These are phyloP conservation scores for Actenoides lindsayi DNA, from an alignment of 2,113 vertebrate species.

Conservation along the genomic window DNA sequence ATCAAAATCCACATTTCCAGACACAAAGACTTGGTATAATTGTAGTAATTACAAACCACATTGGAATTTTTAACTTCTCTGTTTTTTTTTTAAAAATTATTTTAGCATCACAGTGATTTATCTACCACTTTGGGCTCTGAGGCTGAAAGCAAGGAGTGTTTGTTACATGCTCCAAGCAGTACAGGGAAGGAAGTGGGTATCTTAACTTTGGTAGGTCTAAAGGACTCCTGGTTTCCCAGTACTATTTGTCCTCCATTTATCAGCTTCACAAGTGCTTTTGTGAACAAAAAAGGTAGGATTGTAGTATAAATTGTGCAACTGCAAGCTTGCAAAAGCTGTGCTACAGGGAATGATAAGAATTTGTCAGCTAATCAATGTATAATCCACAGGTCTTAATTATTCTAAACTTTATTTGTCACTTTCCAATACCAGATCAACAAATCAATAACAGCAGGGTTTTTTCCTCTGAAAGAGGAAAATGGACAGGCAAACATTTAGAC, in stretches of 20 bases:
- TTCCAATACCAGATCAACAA: not conserved
- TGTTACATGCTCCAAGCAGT: not conserved
- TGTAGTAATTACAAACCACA: not conserved
- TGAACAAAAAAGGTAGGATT: not conserved
- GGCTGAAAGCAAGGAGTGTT: not conserved
- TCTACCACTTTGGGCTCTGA: not conserved
- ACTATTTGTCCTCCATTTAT: not conserved
- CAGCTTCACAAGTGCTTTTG: not conserved
- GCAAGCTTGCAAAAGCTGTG: not conserved
- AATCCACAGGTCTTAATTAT: not conserved
- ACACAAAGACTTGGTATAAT: not conserved
- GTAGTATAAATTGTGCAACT: not conserved
- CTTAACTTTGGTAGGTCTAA: not conserved
- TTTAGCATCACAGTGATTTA: not conserved
- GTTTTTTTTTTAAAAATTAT: not conserved
- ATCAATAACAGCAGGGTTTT: not conserved
- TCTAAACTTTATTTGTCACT: not conserved
- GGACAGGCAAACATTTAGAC: not conserved
- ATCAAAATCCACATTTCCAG: not conserved
- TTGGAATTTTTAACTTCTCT: not conserved
- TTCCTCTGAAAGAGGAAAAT: not conserved
- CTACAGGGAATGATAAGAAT: not conserved
- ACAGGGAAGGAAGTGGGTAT: not conserved
- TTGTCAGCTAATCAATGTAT: not conserved
- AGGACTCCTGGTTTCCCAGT: not conserved